These are phyloP conservation scores for Excalfactoria chinensis DNA, from an alignment of 2,113 vertebrate genomes.

Conservation along the genomic window DNA sequence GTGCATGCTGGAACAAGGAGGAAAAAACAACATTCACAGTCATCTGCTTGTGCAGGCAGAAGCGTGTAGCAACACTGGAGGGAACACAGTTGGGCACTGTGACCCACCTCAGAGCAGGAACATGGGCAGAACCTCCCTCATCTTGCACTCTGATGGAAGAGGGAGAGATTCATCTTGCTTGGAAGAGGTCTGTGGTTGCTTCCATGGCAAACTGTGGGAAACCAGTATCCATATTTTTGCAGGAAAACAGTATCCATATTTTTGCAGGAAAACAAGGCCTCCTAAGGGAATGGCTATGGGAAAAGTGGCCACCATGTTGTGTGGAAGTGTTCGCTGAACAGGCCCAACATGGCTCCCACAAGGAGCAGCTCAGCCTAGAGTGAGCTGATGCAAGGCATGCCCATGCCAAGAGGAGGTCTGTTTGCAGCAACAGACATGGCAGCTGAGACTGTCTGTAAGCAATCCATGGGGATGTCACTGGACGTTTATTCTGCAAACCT, in stretches of 20 bases:
- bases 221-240: not conserved
- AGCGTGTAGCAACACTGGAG: not conserved
- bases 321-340: not conserved
- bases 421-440: rapidly evolving
- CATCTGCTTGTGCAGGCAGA: not conserved
- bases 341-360: not conserved
- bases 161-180: rapidly evolving
- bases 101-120: not conserved
- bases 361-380: not conserved
- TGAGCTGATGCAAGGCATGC: rapidly evolving
- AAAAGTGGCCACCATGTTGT: not conserved
- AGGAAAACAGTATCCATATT: not conserved
- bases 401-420: rapidly evolving
- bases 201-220: not conserved
- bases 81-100: not conserved
- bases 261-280: not conserved
- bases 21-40: not conserved
- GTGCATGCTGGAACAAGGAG: too few relatives aligned
- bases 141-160: too few relatives aligned
- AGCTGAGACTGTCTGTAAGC: rapidly evolving
- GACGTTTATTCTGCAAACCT: not conserved
- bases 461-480: not conserved
- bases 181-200: too few relatives aligned
- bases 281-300: not conserved
- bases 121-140: not conserved